Conservation (phyloP, 2,888 invertebrate species). For the Platycheirus rosarum region DNA sequence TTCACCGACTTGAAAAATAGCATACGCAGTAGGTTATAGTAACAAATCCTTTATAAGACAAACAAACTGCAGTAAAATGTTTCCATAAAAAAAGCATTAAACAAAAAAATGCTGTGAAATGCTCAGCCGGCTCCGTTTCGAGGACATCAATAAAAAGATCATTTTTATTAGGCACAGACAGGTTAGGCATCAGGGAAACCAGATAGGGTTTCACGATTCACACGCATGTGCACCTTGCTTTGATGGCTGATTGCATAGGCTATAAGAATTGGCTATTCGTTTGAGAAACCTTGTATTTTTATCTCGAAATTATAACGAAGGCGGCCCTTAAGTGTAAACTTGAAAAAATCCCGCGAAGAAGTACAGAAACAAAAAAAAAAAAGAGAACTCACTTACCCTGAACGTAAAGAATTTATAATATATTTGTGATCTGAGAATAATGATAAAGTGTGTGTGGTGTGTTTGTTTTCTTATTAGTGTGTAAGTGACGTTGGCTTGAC, state of each 20-base stretch:
- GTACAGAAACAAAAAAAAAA: conserved; percentile 13
- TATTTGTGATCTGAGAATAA: conserved; percentile 46
- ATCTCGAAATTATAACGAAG: conserved; percentile 61
- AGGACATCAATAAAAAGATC: conserved; percentile 75
- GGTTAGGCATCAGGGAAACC: conserved; percentile 56
- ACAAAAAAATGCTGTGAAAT: conserved; percentile 38
- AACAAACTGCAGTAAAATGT: conserved; percentile 50
- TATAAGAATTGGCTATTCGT: conserved; percentile 8
- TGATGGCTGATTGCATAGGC: conserved; percentile 37
- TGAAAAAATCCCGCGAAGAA: conserved; percentile 33
- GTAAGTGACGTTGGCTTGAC: conserved; percentile 59
- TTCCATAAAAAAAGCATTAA: conserved; percentile 31
- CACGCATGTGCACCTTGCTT: conserved; percentile 69
- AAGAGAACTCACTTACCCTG: conserved; percentile 57
- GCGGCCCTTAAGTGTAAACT: conserved; percentile 49
- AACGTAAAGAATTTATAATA: conserved; percentile 50
- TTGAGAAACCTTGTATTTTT: conserved; percentile 8
- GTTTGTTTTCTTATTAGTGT: not conserved
- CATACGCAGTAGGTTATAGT: conserved; percentile 46
- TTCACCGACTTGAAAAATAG: conserved; percentile 23
- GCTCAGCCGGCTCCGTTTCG: conserved; percentile 70
- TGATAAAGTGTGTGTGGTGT: conserved; percentile 4
- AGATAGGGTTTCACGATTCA: conserved; percentile 62
- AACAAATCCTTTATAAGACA: conserved; percentile 43
- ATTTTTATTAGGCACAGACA: conserved; percentile 74